Base-by-base conservation (phyloP, 2,888 invertebrate genomes). In the Proisotoma minuta region DNA sequence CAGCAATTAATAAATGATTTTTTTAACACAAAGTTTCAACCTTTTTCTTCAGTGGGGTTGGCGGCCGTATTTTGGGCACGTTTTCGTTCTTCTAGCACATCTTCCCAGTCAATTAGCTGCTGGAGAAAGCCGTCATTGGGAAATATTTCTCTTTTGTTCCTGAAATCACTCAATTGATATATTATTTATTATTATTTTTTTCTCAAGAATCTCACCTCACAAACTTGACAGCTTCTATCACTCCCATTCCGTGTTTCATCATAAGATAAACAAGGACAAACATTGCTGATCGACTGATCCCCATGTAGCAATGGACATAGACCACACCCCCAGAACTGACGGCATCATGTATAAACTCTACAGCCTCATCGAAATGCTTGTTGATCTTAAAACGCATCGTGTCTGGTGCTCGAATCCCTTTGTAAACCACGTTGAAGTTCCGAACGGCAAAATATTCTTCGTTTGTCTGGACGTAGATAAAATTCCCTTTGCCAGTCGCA, bases 41-140 rank as follows among this genome's bases (percentile, higher is more conserved):
- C n/a, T n/a, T n/a, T n/a, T n/a, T n/a, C n/a, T n/a, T n/a, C n/a
- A n/a, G n/a, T n/a, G n/a, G n/a, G n/a, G n/a, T n/a, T n/a, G n/a
- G n/a, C n/a, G n/a, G n/a, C n/a, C n/a, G n/a, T n/a, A n/a, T n/a
- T n/a, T n/a, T n/a, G n/a, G n/a, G n/a, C n/a, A n/a, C n/a, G n/a
- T n/a, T n/a, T n/a, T 43, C 18, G 43, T n/a, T 43, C 43, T n/a
- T 43, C 18, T 20, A 43, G 18, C 5, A 20, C 20, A 27, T 67
- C 58, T 27, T 81, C 80, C 56, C 90, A 81, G 69, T 84, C 83
- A 62, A 87, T 87, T 64, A 91, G 79, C 75, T 90, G 90, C 59
- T 84, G 84, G 60, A 91, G 79, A 79, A 91, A 91, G 60, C 90
- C 90, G 73, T 86, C 84, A 76, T 91, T 91, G 49, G 91, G 90